Percentiles rank a stretch among this genome's conserved stretches.
These are phyloP conservation scores for Poeciliopsis infans DNA, from an alignment of 2,797 vertebrate genomes.

Conservation along the genomic window DNA sequence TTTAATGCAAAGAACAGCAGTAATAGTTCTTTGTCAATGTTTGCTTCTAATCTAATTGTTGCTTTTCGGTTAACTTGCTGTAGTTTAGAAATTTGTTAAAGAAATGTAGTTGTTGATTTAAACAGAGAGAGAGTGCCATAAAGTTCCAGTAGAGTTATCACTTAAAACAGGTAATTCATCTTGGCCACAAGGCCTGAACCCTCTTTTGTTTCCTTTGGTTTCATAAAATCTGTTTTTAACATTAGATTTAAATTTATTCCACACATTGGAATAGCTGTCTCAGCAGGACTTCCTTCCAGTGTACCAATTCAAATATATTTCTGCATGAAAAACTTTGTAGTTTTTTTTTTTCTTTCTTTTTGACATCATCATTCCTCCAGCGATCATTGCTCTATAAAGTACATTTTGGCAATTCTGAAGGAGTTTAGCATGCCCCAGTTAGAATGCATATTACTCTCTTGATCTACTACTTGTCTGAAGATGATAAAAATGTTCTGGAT, in stretches of 20 bases:
- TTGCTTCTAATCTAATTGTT: background rate
- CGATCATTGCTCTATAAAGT: constrained; percentile 26
- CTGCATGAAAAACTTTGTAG: constrained; percentile 36
- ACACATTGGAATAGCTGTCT: constrained; percentile 48
- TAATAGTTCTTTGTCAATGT: background rate
- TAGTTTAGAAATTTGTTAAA: background rate
- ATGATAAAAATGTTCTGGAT: constrained; percentile 16
- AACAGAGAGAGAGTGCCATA: constrained; percentile 8
- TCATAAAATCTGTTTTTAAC: constrained; percentile 56
- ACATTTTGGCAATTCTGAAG: constrained; percentile 29
- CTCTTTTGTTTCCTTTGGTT: constrained; percentile 45
- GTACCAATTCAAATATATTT: constrained; percentile 56
- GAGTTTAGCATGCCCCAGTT: constrained; percentile 41
- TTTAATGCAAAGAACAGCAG: constrained; percentile 5
- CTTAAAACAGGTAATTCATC: constrained; percentile 32
- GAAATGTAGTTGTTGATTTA: constrained; percentile 16
- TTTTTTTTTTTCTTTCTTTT: constrained; percentile 24
- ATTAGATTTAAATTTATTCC: constrained; percentile 53
- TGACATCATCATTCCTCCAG: constrained; percentile 46
- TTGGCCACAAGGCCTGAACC: constrained; percentile 27
- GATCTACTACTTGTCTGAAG: constrained; percentile 10
- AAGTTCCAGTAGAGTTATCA: constrained; percentile 42
- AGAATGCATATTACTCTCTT: constrained; percentile 24
- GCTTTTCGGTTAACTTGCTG: background rate
- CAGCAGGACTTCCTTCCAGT: constrained; percentile 46